Base-by-base conservation (phyloP, 2,888 invertebrate species). In the Ceramica pisi region DNA sequence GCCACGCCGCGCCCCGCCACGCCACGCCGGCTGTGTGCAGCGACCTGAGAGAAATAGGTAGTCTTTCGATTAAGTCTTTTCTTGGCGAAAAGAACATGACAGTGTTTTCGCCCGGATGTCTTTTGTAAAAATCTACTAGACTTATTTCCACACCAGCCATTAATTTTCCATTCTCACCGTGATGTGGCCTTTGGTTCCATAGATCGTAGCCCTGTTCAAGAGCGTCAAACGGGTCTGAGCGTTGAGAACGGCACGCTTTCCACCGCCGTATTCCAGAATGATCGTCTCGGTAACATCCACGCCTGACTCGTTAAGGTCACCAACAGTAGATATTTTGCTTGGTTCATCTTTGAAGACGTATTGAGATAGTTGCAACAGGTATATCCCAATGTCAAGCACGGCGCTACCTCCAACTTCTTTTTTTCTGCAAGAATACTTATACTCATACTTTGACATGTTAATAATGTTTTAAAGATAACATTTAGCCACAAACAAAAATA, bases 351-450 rank as follows among this genome's bases (percentile, higher is more conserved):
- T 96, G 90, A 97, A 98, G 6, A 97, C 96, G 88, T 97, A 97
- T 86, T 97, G 97, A 0, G 97, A 96, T 48, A 98, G 96, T 88
- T 98, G 98, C 19, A 98, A 94, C 0, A 96, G 91, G 89, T 98
- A 99, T n/a, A 98, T 95, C 0, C 98, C 98, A 57, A 98, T 90
- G 88, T 98, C 98, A 23, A 98, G 93, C 55, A 97, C 92, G 0
- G 97, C 97, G 56, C 98, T 98, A 8, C 99, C 99, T 0, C 99
- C 99, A 50, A 98, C 87, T 23, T 97, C 96, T 82, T 97, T 97
- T 83, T 96, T 94, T 19, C 97, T 98, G 38, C 16, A 55, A 73
- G 4, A 21, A 74, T n/a, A 9, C 0, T 14, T 10, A 9, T 46
- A 46, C 21, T 41, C 19, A 19, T n/a, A 23, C 4, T 23, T 60